phyloP scores from a whole-genome alignment of 2,888 invertebrate species.

The Cheilosia urbana region DNA sequence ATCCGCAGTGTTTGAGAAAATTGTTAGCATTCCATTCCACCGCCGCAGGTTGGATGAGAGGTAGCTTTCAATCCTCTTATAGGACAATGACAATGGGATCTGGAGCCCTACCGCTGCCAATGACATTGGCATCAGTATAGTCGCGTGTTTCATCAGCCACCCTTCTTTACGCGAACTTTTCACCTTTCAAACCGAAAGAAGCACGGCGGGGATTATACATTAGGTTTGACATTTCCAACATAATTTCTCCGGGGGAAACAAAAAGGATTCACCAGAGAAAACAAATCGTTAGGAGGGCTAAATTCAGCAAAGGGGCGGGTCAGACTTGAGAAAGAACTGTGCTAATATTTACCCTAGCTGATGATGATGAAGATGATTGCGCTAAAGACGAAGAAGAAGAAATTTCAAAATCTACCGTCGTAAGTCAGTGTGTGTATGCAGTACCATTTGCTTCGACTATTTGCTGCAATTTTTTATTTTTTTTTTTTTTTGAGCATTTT shows the following conservation, averaged over 20 bases:
- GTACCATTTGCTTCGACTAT: slow-evolving; percentile 34
- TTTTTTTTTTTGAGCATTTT: slow-evolving; percentile 28
- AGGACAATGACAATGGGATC: slow-evolving; percentile 52
- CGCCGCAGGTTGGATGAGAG: not conserved
- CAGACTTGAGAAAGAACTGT: slow-evolving; percentile 48
- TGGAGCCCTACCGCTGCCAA: slow-evolving; percentile 19
- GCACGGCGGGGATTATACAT: slow-evolving; percentile 36
- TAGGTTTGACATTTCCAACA: slow-evolving; percentile 52
- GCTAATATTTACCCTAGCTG: slow-evolving; percentile 69
- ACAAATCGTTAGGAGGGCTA: slow-evolving; percentile 9
- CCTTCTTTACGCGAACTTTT: slow-evolving; percentile 36
- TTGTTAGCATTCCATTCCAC: slow-evolving; percentile 39
- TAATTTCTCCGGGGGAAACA: slow-evolving; percentile 49
- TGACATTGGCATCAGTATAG: slow-evolving; percentile 57
- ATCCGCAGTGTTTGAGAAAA: slow-evolving; percentile 41
- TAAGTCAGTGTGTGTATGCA: slow-evolving; percentile 27
- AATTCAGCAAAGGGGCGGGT: slow-evolving; percentile 40
- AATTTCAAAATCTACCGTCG: slow-evolving; percentile 6
- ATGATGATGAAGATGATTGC: slow-evolving; percentile 59
- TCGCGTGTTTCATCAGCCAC: slow-evolving; percentile 40
- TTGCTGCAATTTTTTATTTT: slow-evolving; percentile 51
- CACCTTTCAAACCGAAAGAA: slow-evolving; percentile 36
- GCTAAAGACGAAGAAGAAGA: slow-evolving; percentile 32
- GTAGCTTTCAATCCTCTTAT: slow-evolving; percentile 20
- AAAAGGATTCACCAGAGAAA: slow-evolving; percentile 34